Evolutionary conservation across 2,888 invertebrate species (phyloP), one percentile per base, ranked within the genome.

Genomic region (Allolobophora icterica): DNA sequence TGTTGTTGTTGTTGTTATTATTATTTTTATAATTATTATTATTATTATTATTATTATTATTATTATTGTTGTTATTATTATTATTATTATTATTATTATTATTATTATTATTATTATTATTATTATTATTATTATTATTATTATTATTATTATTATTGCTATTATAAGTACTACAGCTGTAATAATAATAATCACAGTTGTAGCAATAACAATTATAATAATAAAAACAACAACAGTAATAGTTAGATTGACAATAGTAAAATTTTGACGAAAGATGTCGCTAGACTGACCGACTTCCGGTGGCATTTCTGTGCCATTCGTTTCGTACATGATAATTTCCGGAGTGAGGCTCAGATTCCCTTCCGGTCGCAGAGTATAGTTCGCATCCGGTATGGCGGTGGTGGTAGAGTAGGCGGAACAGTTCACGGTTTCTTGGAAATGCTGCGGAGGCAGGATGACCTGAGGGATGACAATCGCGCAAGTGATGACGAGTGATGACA

Each of bases 291-390:
- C 38, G 87, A 87, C 87, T 6, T 87, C 35, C 87, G 87, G 35
- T 87, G 0, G 35, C 6, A 17, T 87, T 19, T 38, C 21, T 21
- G 35, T 87, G 34, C 1, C 38, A 17, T 87, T 38, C 87, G 34
- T 87, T 19, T 6, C 87, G 21, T 34, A 24, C 38, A 8, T 17
- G 34, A 11, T 87, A 5, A 19, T 35, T 38, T 3, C 38, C 87
- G 34, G 35, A 52, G 52, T 21, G 52, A 24, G 52, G 52, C 52
- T 52, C 21, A 52, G 52, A 52, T 19, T 52, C 19, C 21, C 52
- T 52, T 87, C 38, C 87, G 34, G 87, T 30, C 15, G 17, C 87
- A 87, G 34, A 6, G 87, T 87, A 87, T 87, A 87, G 87, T 87
- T 87, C 24, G 34, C 38, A 21, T 87, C 87, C 35, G 87, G 87